These are phyloP conservation scores for Siphonodentalium dalli DNA, from an alignment of 2,888 invertebrate species.

Conservation along the genomic window DNA sequence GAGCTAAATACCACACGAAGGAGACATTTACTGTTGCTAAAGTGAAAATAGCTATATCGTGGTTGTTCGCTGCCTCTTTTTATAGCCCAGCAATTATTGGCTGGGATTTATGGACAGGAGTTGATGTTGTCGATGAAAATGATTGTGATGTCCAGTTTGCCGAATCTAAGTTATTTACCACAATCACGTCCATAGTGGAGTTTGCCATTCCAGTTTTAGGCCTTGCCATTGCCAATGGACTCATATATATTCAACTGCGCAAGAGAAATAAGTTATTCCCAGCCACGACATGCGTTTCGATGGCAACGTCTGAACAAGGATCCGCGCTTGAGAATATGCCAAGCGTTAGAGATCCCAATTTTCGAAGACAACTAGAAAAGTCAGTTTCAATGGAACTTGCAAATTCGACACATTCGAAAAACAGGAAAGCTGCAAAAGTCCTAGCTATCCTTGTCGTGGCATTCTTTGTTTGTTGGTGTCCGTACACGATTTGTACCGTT, in stretches of 20 bases:
- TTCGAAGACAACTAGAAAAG: too few relatives aligned
- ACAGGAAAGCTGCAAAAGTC: too few relatives aligned
- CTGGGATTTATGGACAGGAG: constrained; percentile 39
- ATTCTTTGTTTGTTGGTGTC: too few relatives aligned
- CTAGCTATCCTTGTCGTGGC: too few relatives aligned
- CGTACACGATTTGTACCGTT: too few relatives aligned
- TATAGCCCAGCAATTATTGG: constrained; percentile 45
- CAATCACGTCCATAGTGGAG: constrained; percentile 35
- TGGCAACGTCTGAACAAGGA: too few relatives aligned
- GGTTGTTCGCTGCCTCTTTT: constrained; percentile 35
- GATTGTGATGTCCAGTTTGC: constrained; percentile 48
- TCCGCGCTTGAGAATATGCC: too few relatives aligned
- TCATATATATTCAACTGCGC: constrained; percentile 37
- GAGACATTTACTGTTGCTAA: constrained; percentile 31
- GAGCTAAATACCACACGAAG: constrained; percentile 29
- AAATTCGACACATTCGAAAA: too few relatives aligned
- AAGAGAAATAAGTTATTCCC: constrained; percentile 22
- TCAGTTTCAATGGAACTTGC: too few relatives aligned
- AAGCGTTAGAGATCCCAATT: too few relatives aligned
- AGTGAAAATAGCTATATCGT: constrained; percentile 30
- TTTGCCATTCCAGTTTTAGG: constrained; percentile 38
- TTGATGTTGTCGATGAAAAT: constrained; percentile 27
- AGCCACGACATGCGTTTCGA: too few relatives aligned
- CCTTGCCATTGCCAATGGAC: constrained; percentile 31
- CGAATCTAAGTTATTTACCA: constrained; percentile 32